Conservation (phyloP, 2,797 vertebrate genomes). For the Danio jaintianensis region DNA sequence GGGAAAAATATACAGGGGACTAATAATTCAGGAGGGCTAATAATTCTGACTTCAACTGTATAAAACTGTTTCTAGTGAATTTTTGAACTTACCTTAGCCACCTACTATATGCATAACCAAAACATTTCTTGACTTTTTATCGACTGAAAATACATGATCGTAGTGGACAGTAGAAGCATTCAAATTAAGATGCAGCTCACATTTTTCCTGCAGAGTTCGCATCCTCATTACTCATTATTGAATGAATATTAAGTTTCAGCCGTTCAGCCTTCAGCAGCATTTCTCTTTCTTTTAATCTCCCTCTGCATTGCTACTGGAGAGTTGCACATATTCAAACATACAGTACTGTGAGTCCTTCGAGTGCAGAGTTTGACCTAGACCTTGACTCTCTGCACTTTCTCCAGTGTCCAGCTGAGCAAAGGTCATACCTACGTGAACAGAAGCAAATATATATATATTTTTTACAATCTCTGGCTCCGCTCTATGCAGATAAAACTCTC, state of each 20-base stretch:
- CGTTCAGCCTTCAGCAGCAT: neutral
- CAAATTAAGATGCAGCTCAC: constrained; percentile 7
- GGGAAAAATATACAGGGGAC: too few relatives aligned
- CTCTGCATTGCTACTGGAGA: neutral
- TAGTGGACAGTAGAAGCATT: neutral
- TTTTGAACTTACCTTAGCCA: too few relatives aligned
- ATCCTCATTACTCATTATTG: neutral
- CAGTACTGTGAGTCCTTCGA: neutral
- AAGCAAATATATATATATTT: neutral
- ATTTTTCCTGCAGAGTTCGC: constrained; percentile 1
- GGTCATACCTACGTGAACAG: neutral
- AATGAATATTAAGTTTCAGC: neutral
- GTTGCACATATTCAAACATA: neutral
- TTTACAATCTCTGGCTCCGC: constrained; percentile 23
- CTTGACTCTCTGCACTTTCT: neutral
- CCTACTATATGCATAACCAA: neutral
- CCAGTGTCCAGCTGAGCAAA: neutral
- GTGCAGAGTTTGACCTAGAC: constrained; percentile 16
- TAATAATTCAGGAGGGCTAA: too few relatives aligned
- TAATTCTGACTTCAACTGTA: too few relatives aligned
- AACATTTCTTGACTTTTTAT: neutral
- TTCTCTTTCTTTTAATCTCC: neutral
- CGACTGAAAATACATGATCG: neutral
- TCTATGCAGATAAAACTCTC: constrained; percentile 34
- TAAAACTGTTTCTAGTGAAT: too few relatives aligned